A percentile compares a stretch with the other conserved stretches of the same genome.
phyloP scores from a whole-genome alignment of 2,113 vertebrate genomes.

The Dunckerocampus dactyliophorus region DNA sequence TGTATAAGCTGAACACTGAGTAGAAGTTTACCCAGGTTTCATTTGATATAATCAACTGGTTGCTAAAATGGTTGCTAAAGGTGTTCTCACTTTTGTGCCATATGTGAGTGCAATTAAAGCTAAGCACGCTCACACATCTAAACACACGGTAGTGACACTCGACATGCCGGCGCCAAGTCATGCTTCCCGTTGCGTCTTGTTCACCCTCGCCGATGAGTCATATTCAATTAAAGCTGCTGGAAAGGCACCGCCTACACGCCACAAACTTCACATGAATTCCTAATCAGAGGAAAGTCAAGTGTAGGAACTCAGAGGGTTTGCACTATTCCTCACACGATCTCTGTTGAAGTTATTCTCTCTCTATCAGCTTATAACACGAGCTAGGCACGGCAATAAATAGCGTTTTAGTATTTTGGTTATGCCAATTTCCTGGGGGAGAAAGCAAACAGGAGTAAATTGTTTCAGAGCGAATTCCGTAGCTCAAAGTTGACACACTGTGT shows the following conservation, averaged over 20 bases:
- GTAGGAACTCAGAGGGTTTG: slow-evolving; percentile 10
- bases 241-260: slow-evolving; percentile 15
- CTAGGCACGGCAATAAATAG: neutral
- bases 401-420: slow-evolving; percentile 2
- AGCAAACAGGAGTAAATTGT: slow-evolving; percentile 7
- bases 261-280: slow-evolving; percentile 21
- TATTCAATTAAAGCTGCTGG: slow-evolving; percentile 37
- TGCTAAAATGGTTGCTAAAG: neutral
- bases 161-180: neutral
- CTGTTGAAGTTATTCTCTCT: neutral
- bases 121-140: neutral
- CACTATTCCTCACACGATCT: neutral
- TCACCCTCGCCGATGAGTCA: slow-evolving; percentile 18
- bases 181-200: slow-evolving; percentile 18
- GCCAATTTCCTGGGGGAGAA: neutral
- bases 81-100: neutral
- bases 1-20: too few species aligned
- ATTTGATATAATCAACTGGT: neutral
- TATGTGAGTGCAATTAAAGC: too few species aligned
- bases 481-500: slow-evolving; percentile 18
- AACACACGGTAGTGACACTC: slow-evolving; percentile 4
- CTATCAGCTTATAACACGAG: neutral
- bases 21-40: too few species aligned
- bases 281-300: slow-evolving; percentile 17
- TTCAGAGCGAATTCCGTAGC: slow-evolving; percentile 7